Percentiles rank a stretch among this genome's conserved stretches.
phyloP scores from a whole-genome alignment of 2,113 vertebrate genomes.

The Caretta caretta region DNA sequence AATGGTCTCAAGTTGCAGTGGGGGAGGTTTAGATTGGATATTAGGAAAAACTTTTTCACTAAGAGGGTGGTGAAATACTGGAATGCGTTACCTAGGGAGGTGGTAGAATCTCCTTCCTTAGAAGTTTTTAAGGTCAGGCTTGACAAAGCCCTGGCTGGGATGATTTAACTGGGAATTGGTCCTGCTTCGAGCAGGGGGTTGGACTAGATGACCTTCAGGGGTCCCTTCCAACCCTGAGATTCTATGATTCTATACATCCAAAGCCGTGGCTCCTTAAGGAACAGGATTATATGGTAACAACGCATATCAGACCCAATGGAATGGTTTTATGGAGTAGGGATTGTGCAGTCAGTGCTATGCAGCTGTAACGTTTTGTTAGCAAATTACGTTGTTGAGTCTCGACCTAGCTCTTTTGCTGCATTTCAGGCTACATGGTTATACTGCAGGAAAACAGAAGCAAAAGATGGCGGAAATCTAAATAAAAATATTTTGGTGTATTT shows the following conservation, averaged over 20 bases:
- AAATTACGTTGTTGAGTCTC: neutral
- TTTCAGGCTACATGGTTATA: neutral
- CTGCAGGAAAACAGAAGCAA: neutral
- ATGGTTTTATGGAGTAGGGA: neutral
- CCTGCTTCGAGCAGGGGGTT: no score
- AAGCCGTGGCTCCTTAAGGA: neutral
- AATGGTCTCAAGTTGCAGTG: no score
- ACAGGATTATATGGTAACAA: neutral
- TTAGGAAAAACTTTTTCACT: no score
- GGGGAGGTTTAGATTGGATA: no score
- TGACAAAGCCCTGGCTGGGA: no score
- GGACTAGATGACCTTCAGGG: no score
- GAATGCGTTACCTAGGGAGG: no score
- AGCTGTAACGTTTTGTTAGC: neutral
- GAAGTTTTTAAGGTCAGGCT: no score
- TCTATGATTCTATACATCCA: neutral
- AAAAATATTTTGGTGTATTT: neutral
- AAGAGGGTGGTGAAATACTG: no score
- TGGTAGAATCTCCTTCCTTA: no score
- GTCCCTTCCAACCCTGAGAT: no score
- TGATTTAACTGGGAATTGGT: no score
- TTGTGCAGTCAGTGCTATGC: neutral
- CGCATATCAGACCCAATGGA: neutral
- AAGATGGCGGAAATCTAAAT: neutral
- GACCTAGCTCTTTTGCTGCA: neutral